Evolutionary conservation across 2,113 vertebrate species (phyloP), one percentile per base, ranked within the genome.

Genomic region (Phrynosoma blainvillii): DNA sequence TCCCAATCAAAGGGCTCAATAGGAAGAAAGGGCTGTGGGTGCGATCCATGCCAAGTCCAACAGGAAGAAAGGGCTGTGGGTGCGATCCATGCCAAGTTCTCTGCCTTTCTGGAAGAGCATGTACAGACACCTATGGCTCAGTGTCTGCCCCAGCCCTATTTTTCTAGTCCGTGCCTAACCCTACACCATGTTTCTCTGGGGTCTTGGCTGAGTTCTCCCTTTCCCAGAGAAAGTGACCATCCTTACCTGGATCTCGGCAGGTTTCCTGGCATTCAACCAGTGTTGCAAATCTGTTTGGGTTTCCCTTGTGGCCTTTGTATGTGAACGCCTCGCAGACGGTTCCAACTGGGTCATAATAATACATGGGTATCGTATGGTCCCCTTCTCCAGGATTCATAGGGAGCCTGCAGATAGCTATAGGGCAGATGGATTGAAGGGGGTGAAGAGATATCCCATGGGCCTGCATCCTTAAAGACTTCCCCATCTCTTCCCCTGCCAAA

Each of bases 291-390:
- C 95, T 95, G 96, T 99, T 99, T 1, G 92, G 79, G 12, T 98
- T 98, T 59, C 98, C 97, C 0, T 86, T 30, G 3, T 97, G 98
- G 91, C 98, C 98, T 0, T 97, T 96, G 0, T 96, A 98, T 90
- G 97, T 95, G 90, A 98, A 98, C 81, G 84, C 92, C 73, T 92
- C 84, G 2, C 98, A 98, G 1, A 12, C n/a, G 42, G 2, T 4
- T 0, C 82, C 65, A 1, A 93, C 10, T 0, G 95, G 95, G 5
- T 97, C 95, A 93, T 98, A 98, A 94, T 98, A 98, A 96, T 97
- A 99, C 66, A 93, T 93, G 0, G 86, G 93, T 25, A 95, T 16
- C 13, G 91, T 94, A 0, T 96, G 94, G 16, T 96, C 94, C 84
- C 98, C 98, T 77, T 4, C 84, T 54, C 97, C 98, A 0, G 79